These are phyloP conservation scores for Phalacrocorax pelagicus DNA, from an alignment of 2,113 vertebrate species.

Conservation along the genomic window DNA sequence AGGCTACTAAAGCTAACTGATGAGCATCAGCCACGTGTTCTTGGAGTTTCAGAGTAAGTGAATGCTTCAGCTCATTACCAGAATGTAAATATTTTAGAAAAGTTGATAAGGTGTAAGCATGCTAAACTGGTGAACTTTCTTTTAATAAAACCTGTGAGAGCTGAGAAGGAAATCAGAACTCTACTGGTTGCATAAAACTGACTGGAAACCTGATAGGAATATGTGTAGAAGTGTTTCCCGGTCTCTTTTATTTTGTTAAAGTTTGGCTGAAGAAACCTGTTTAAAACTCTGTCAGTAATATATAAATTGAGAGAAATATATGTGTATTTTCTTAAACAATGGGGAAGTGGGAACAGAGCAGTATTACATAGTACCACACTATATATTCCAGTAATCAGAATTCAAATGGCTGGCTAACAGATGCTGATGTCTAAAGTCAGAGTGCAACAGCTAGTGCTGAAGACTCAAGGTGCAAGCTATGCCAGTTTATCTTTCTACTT, in stretches of 20 bases:
- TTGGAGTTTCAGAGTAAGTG: slow-evolving; percentile 82
- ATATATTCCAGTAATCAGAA: neutral
- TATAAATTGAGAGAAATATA: neutral
- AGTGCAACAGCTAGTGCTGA: neutral
- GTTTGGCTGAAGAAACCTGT: neutral
- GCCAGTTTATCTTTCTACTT: neutral
- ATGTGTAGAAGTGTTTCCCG: neutral
- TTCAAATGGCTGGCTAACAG: neutral
- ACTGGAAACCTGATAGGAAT: neutral
- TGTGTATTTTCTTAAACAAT: neutral
- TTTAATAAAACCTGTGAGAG: neutral
- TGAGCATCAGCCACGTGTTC: slow-evolving; percentile 51
- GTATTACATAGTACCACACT: neutral
- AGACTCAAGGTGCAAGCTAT: neutral
- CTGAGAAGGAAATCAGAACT: neutral
- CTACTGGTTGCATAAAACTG: neutral
- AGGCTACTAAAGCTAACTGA: slow-evolving; percentile 80
- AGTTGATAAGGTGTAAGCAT: neutral
- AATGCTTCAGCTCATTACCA: neutral
- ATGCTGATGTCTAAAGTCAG: neutral
- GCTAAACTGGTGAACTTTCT: neutral
- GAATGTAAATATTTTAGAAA: neutral
- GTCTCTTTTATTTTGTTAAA: neutral
- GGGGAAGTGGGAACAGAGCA: neutral
- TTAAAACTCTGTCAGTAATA: neutral